Conservation (phyloP, 2,113 vertebrate species). For the Phylloscopus whistleri region DNA sequence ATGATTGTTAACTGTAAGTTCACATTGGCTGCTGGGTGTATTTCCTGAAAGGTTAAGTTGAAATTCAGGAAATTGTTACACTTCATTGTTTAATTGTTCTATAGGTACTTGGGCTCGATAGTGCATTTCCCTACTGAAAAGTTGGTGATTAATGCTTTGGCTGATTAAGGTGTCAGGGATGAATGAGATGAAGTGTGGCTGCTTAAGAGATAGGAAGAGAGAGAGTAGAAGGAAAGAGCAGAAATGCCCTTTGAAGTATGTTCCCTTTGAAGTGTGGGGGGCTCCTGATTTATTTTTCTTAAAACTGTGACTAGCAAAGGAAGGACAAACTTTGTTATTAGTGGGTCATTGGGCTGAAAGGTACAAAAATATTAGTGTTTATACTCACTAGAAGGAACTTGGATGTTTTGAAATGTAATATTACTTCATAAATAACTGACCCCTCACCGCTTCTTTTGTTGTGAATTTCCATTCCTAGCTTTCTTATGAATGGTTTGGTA, state of each 20-base stretch:
- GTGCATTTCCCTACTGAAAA: not conserved
- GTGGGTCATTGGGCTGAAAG: not conserved
- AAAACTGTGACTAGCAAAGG: not conserved
- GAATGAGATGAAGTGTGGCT: slow-evolving; percentile 17
- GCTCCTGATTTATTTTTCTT: slow-evolving; percentile 47
- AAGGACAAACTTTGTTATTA: not conserved
- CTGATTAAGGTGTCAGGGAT: not conserved
- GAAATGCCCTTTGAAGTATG: slow-evolving; percentile 41
- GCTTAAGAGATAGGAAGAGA: slow-evolving; percentile 29
- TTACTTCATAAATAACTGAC: not conserved
- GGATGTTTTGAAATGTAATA: not conserved
- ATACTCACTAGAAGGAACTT: not conserved
- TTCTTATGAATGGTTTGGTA: not conserved
- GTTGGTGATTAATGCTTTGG: not conserved
- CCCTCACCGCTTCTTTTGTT: not conserved
- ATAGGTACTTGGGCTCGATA: not conserved
- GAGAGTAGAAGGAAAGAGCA: not conserved
- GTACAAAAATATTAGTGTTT: not conserved
- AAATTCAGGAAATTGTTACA: slow-evolving; percentile 18
- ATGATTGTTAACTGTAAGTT: not conserved
- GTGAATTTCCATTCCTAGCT: not conserved
- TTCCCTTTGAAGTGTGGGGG: slow-evolving; percentile 31
- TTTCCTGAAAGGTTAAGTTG: not conserved
- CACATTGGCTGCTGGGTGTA: not conserved
- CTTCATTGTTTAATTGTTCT: not conserved